Percentiles rank a stretch among this genome's conserved stretches.
Conservation (phyloP, 1,140 invertebrate genomes). For the Zaprionus capensis region DNA sequence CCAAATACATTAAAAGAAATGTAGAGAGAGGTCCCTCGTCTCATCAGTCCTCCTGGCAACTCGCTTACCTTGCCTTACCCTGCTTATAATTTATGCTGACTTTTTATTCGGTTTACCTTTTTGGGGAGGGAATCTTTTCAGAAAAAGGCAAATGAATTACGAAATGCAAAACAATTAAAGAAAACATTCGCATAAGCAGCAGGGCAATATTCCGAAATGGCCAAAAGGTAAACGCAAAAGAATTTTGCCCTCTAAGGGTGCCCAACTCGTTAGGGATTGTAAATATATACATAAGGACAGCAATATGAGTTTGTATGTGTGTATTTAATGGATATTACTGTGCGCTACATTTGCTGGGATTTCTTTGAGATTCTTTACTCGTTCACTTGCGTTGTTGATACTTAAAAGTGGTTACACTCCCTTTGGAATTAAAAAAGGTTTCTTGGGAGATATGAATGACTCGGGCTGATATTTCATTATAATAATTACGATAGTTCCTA, state of each 20-base stretch:
- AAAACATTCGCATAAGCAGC: constrained; percentile 28
- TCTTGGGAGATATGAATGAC: neutral
- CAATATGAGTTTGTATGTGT: neutral
- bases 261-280: constrained; percentile 1
- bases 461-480: too few species aligned
- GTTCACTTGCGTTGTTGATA: neutral
- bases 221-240: constrained; percentile 25
- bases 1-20: constrained; percentile 46
- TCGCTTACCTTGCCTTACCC: neutral
- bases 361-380: neutral
- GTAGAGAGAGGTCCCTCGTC: too few species aligned
- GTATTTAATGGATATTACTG: neutral
- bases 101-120: constrained; percentile 18
- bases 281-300: neutral
- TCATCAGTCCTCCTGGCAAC: too few species aligned
- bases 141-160: constrained; percentile 33
- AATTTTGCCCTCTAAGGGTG: neutral
- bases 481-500: too few species aligned
- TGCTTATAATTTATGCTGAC: constrained; percentile 37
- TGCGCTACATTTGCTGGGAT: constrained; percentile 4
- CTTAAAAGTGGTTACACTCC: neutral
- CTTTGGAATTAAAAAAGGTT: neutral
- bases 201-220: constrained; percentile 12
- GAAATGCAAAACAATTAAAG: constrained; percentile 37
- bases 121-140: constrained; percentile 2